Evolutionary conservation across 1,140 invertebrate genomes (phyloP).

Genomic region (Eumeta japonica): DNA sequence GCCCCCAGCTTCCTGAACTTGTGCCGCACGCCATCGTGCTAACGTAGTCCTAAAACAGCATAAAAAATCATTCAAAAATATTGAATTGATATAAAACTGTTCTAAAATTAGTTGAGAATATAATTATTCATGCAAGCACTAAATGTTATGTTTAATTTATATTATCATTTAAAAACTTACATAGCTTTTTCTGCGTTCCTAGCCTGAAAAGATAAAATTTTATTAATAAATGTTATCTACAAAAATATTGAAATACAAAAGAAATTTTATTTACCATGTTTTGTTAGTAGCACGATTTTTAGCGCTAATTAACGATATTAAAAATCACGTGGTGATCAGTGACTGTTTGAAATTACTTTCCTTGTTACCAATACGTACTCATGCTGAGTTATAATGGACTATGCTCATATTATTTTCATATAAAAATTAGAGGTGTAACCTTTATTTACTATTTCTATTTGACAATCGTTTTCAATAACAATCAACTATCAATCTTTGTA

Average conservation of each 20-base stretch:
- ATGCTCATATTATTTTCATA: no score
- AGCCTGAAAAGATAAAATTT: constrained; percentile 58
- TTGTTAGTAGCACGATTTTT: no score
- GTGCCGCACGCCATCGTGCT: constrained; percentile 91
- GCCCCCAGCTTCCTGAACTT: constrained; percentile 79
- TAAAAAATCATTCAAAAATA: constrained; percentile 6
- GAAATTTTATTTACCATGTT: neutral
- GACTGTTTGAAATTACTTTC: no score
- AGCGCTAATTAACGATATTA: no score
- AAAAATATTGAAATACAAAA: neutral
- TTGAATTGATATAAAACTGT: constrained; percentile 2
- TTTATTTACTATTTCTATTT: no score
- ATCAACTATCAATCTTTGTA: no score
- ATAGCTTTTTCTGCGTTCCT: constrained; percentile 83
- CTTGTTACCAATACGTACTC: no score
- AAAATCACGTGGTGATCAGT: no score
- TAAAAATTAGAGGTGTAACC: no score
- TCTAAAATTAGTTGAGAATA: constrained; percentile 1
- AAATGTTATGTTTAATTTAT: neutral
- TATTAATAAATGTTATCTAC: constrained; percentile 3
- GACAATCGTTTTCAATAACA: no score
- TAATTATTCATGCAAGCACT: neutral
- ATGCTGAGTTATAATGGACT: no score
- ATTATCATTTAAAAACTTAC: constrained; percentile 59
- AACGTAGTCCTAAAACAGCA: constrained; percentile 79